Conservation (phyloP, 2,113 vertebrate species). For the Corythoichthys intestinalis region DNA sequence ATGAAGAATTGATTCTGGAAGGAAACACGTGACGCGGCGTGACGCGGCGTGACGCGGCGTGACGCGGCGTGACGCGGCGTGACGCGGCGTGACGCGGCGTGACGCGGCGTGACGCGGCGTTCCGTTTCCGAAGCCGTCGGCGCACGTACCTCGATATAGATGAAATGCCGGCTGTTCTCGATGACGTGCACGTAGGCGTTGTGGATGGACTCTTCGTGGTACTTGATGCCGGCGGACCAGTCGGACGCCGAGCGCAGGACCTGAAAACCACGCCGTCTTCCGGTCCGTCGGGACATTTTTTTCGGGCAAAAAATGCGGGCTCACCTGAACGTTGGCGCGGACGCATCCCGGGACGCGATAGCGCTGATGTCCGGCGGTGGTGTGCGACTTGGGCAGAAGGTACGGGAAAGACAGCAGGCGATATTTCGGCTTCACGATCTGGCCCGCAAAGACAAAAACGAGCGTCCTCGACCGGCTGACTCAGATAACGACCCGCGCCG, state of each 20-base stretch:
- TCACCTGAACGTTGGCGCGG: constrained; percentile 80
- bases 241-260: constrained; percentile 88
- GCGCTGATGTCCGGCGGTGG: constrained; percentile 78
- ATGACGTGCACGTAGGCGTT: constrained; percentile 81
- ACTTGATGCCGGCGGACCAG: constrained; percentile 95
- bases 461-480: too few relatives aligned
- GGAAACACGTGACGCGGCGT: not conserved
- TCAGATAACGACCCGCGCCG: not conserved
- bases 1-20: constrained; percentile 97
- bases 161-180: constrained; percentile 86
- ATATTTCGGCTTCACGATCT: constrained; percentile 95
- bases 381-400: constrained; percentile 89
- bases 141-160: constrained; percentile 86
- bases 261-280: constrained; percentile 51
- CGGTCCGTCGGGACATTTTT: too few relatives aligned
- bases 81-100: too few relatives aligned
- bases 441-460: not conserved
- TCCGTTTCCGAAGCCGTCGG: too few relatives aligned
- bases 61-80: too few relatives aligned
- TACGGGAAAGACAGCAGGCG: constrained; percentile 85
- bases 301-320: not conserved
- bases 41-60: too few relatives aligned
- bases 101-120: too few relatives aligned
- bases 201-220: constrained; percentile 96
- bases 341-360: constrained; percentile 81